These are phyloP conservation scores for Morus bassanus DNA, from an alignment of 2,797 vertebrate genomes.

Conservation along the genomic window DNA sequence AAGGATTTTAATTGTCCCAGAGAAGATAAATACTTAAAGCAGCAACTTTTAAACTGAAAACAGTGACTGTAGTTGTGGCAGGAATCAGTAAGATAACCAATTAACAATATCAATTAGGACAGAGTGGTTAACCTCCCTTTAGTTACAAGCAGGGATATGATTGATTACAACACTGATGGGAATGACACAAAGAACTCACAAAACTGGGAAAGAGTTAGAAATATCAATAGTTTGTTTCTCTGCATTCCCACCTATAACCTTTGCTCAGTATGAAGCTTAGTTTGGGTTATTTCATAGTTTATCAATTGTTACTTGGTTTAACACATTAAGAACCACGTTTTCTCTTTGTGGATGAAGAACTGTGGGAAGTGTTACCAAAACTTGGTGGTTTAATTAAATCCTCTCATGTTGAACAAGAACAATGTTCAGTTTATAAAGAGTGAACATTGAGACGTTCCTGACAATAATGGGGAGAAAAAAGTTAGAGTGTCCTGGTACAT, in stretches of 20 bases:
- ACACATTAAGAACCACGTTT: neutral
- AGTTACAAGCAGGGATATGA: neutral
- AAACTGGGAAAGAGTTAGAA: neutral
- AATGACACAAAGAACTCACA: neutral
- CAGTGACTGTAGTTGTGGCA: neutral
- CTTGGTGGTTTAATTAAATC: neutral
- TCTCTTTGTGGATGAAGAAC: neutral
- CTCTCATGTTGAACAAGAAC: neutral
- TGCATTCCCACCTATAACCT: neutral
- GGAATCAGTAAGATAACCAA: neutral
- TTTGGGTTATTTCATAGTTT: neutral
- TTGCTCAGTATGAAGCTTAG: neutral
- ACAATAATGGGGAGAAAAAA: neutral
- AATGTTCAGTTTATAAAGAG: neutral
- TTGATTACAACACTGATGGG: neutral
- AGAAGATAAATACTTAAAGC: neutral
- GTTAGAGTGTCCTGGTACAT: neutral
- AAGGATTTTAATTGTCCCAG: neutral
- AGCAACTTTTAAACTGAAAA: neutral
- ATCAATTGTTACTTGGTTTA: neutral
- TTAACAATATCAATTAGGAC: neutral
- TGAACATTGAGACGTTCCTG: neutral
- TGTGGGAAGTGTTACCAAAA: neutral
- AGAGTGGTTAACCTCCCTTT: neutral
- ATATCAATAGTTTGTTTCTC: neutral